Evolutionary conservation across 1,140 invertebrate species (phyloP).

Genomic region (Penaeus japonicus): DNA sequence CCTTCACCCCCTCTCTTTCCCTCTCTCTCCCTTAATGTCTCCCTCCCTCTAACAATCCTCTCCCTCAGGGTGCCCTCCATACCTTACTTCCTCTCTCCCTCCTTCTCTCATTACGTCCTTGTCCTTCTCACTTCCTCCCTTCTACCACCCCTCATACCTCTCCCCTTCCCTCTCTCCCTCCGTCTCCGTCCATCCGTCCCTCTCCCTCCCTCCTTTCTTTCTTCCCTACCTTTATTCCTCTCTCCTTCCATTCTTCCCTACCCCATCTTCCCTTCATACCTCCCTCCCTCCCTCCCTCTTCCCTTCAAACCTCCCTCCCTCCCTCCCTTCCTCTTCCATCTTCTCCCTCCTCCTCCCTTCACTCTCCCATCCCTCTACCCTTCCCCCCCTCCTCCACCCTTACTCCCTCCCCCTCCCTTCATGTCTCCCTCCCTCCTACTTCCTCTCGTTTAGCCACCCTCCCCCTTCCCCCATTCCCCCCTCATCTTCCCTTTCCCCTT

Average conservation of each 20-base stretch:
- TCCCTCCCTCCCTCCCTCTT: neutral
- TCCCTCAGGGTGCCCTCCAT: neutral
- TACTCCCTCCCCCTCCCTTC: neutral
- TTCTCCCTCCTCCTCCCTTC: neutral
- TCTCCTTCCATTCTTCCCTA: neutral
- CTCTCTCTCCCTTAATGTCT: neutral
- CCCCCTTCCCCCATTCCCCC: neutral
- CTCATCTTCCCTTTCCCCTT: neutral
- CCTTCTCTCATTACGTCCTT: neutral
- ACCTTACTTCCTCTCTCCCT: neutral
- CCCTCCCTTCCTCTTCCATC: neutral
- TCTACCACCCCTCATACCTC: neutral
- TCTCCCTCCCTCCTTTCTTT: neutral
- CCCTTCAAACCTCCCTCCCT: neutral
- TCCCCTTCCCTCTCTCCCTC: conserved; percentile 7
- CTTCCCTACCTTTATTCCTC: neutral
- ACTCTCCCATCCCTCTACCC: neutral
- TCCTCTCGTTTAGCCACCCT: neutral
- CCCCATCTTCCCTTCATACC: neutral
- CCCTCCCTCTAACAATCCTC: neutral
- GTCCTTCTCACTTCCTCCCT: neutral
- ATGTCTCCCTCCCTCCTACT: neutral
- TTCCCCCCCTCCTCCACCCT: neutral
- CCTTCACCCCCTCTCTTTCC: neutral
- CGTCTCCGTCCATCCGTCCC: neutral